Evolutionary conservation across 2,113 vertebrate species (phyloP), one percentile per base, ranked within the genome.

Genomic region (Panthera uncia): DNA sequence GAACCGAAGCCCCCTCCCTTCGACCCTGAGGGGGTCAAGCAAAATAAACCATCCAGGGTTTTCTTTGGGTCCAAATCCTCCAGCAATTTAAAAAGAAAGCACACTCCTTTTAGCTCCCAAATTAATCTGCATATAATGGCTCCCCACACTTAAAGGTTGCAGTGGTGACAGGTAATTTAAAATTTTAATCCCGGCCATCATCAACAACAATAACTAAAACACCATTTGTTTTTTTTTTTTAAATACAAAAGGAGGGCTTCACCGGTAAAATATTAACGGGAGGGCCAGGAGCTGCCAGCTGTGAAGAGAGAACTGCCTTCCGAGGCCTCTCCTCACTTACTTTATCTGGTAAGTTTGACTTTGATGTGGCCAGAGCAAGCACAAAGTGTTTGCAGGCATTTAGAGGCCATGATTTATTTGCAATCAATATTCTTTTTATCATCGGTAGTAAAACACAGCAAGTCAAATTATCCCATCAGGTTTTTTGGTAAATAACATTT

Each of bases 361-460:
- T 98, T 98, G 98, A 98, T 98, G 97, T 89, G 86, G 13, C 41
- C 69, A 65, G 12, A 96, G 96, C 95, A 98, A 98, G 98, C 98
- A 98, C 95, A 80, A 95, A 96, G 95, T 98, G 97, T 98, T 98
- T 98, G 98, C 98, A 97, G 97, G 98, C 97, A 33, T 97, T 98
- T 96, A 98, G 96, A 97, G 97, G 97, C 79, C 48, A 87, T 99
- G 99, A 99, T 99, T 99, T 99, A 99, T 99, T 98, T 98, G 98
- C 98, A 98, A 99, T 99, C 99, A 99, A 99, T 99, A 99, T 98
- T 98, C 98, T 98, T 99, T 99, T 99, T 99, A 99, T 99, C 98
- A 98, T 99, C 98, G 94, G 98, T 97, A 98, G 98, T 99, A 99
- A 99, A 99, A 98, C 98, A 99, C 98, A 98, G 93, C 97, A 96